Base-by-base conservation (phyloP, 2,113 vertebrate genomes). In the Paramisgurnus dabryanus region DNA sequence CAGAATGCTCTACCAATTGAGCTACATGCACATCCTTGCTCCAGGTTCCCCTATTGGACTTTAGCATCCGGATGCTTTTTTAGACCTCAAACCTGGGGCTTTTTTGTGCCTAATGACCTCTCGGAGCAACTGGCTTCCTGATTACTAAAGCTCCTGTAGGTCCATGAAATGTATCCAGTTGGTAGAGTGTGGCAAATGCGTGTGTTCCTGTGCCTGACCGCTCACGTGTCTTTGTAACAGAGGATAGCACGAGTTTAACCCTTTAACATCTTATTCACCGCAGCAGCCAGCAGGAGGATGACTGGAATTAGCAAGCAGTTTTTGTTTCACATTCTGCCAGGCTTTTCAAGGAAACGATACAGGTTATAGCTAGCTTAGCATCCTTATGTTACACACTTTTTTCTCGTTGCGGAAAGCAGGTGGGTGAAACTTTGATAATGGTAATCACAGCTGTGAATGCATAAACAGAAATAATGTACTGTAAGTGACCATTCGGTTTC, bases 131-230 rank as follows among this genome's bases (percentile, higher is more conserved):
- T 60, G 53, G 7, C 58, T 65, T 53, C 11, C 70, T 85, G 67
- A 27, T 61, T 66, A 49, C 57, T 58, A 39, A 74, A 83, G 47
- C 78, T 67, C 67, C 71, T 84, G 83, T 85, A 89, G 83, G 76
- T 87, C 80, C 60, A 66, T 86, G 82, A 86, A 85, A 88, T 79
- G 80, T 61, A 78, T 11, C 69, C 85, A 89, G 83, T 82, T 87
- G 83, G 5, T 45, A 3, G 6, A 18, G 15, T 47, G 50, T 7
- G 34, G 67, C 66, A 47, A 6, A 13, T 67, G 75, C 15, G 60
- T 60, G 67, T 82, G 73, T 71, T 11, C 45, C 41, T 74, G 49
- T 81, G 57, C 43, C 17, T 73, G 61, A 61, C 49, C 53, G 18
- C 55, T 10, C 69, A 27, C 73, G 64, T 75, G 64, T 49, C 58